phyloP scores from a whole-genome alignment of 2,888 invertebrate genomes.

The Cheilosia variabilis region DNA sequence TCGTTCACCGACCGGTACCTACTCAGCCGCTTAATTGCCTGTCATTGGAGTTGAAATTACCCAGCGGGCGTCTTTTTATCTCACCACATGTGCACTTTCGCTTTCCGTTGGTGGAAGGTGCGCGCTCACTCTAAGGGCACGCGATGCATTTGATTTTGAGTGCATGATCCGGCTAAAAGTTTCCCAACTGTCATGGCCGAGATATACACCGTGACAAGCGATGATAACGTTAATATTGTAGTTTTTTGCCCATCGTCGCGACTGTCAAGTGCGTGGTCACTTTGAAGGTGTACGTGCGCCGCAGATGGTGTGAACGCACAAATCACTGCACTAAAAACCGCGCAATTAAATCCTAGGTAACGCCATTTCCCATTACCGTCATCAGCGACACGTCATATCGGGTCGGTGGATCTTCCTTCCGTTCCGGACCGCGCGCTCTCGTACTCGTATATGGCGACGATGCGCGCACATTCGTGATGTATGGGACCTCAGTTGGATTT shows the following conservation, averaged over 20 bases:
- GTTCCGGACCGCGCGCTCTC: constrained; percentile 34
- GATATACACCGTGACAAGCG: constrained; percentile 13
- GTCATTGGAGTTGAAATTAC: constrained; percentile 61
- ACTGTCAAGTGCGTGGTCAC: constrained; percentile 55
- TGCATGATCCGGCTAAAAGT: constrained; percentile 30
- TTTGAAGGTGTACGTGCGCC: constrained; percentile 48
- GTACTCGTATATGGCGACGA: constrained; percentile 24
- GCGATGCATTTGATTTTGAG: constrained; percentile 32
- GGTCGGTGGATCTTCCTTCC: constrained; percentile 57
- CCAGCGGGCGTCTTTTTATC: constrained; percentile 56
- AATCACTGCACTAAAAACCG: constrained; percentile 6
- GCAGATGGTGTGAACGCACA: constrained; percentile 46
- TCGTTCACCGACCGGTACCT: constrained; percentile 37
- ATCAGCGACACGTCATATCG: constrained; percentile 28
- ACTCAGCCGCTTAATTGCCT: constrained; percentile 67
- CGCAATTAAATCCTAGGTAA: constrained; percentile 67
- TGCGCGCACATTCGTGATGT: constrained; percentile 51
- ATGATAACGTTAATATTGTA: constrained; percentile 33
- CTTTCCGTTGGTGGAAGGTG: constrained; percentile 43
- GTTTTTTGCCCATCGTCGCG: neutral
- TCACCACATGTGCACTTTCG: constrained; percentile 66
- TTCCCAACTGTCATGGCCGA: constrained; percentile 39
- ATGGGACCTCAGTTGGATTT: constrained; percentile 58
- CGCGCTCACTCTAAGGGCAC: constrained; percentile 17
- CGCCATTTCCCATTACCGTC: constrained; percentile 30